A percentile compares a stretch with the other conserved stretches of the same genome.
phyloP scores from a whole-genome alignment of 1,140 invertebrate genomes.

The Mya arenaria region DNA sequence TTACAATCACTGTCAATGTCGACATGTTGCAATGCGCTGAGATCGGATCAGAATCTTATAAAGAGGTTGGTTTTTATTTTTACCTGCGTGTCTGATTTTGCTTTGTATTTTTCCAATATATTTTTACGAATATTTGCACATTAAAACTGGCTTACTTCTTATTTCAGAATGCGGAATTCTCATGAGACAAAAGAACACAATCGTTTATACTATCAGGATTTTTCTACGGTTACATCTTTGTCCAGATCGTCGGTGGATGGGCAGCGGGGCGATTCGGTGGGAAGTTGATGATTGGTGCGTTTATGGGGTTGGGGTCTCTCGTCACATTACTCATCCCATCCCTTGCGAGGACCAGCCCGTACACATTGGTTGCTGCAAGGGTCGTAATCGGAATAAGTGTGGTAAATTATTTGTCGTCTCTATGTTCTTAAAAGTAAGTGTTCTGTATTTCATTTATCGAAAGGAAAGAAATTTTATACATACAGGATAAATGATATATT shows the following conservation, averaged over 20 bases:
- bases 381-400: not conserved
- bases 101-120: not conserved
- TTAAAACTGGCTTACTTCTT: not conserved
- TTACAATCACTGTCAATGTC: not conserved
- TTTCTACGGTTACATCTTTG: constrained; percentile 27
- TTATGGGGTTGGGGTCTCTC: not conserved
- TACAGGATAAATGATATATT: not conserved
- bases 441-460: not conserved
- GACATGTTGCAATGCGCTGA: not conserved
- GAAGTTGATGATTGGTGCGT: constrained; percentile 88
- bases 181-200: constrained; percentile 2
- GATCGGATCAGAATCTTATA: not conserved
- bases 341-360: not conserved
- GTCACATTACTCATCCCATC: constrained; percentile 2
- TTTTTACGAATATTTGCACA: not conserved
- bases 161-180: not conserved
- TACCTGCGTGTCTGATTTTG: not conserved
- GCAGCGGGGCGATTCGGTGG: constrained; percentile 89
- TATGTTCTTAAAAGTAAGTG: not conserved
- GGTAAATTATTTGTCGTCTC: not conserved
- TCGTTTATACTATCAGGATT: constrained; percentile 18
- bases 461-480: not conserved
- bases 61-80: not conserved
- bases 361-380: not conserved
- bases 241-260: constrained; percentile 86